A percentile compares a stretch with the other conserved stretches of the same genome.
phyloP scores from a whole-genome alignment of 1,140 invertebrate species.

The Euura lappo region DNA sequence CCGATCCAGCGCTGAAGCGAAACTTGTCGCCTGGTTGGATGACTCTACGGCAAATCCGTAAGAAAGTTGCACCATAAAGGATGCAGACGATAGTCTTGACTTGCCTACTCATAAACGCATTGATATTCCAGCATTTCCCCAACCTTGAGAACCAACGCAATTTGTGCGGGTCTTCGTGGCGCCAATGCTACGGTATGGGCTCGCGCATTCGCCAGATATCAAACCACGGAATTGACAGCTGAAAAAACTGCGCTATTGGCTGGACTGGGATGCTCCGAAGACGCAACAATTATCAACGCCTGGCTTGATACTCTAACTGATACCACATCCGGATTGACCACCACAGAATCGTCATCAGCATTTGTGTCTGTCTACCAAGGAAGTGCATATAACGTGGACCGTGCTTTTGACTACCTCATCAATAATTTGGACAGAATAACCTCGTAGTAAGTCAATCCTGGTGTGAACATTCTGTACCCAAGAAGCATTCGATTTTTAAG shows the following conservation, averaged over 20 bases:
- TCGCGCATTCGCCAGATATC: conserved; percentile 76
- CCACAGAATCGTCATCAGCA: not conserved
- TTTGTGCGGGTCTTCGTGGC: conserved; percentile 78
- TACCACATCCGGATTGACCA: not conserved
- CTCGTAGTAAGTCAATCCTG: not conserved
- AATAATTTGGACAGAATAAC: not conserved
- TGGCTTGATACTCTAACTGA: not conserved
- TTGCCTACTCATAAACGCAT: not conserved
- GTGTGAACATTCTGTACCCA: not conserved
- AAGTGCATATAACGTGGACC: conserved; percentile 55
- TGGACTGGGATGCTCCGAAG: conserved; percentile 75
- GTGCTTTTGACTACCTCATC: conserved; percentile 35
- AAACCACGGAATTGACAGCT: conserved; percentile 68
- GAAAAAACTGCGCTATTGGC: conserved; percentile 73
- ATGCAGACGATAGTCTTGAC: not conserved
- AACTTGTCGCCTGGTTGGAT: conserved; percentile 70
- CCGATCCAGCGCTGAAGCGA: conserved; percentile 62
- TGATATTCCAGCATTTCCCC: conserved; percentile 69
- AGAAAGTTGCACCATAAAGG: conserved; percentile 39
- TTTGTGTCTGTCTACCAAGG: conserved; percentile 49
- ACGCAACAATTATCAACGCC: conserved; percentile 72
- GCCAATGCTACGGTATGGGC: conserved; percentile 81
- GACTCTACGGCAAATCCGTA: conserved; percentile 70
- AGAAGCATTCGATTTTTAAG: not conserved
- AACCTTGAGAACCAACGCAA: conserved; percentile 76